Conservation (phyloP, 2,888 invertebrate species). For the Meteorus cinctellus region DNA sequence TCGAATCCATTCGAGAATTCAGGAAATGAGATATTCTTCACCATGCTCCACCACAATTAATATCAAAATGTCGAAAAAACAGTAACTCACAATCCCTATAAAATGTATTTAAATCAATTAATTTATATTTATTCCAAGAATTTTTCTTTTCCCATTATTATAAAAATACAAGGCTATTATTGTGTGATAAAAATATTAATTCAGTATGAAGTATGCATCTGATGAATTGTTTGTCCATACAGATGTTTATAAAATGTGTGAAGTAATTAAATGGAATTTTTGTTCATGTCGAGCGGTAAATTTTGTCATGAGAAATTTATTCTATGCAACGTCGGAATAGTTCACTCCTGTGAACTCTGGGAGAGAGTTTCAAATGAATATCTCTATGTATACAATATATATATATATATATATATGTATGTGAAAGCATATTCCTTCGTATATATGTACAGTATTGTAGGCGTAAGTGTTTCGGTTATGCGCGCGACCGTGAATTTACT, state of each 20-base stretch:
- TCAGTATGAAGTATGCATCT: neutral
- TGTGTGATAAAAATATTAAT: neutral
- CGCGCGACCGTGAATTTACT: slow-evolving; percentile 5
- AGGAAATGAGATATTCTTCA: too few species aligned
- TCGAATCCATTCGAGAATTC: too few species aligned
- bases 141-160: too few species aligned
- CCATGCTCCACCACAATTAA: too few species aligned
- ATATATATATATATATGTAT: neutral
- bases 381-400: neutral
- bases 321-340: neutral
- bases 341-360: neutral
- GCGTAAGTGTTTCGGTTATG: slow-evolving; percentile 2
- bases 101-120: neutral
- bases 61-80: too few species aligned
- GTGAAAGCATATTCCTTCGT: neutral
- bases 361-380: slow-evolving; percentile 6
- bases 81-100: too few species aligned
- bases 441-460: neutral
- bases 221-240: neutral
- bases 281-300: neutral
- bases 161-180: neutral
- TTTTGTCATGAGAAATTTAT: slow-evolving; percentile 15
- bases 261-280: slow-evolving; percentile 12
- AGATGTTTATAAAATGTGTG: neutral
- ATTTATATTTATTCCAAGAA: neutral